Conservation (phyloP, 2,888 invertebrate genomes). For the Clivina fossor region DNA sequence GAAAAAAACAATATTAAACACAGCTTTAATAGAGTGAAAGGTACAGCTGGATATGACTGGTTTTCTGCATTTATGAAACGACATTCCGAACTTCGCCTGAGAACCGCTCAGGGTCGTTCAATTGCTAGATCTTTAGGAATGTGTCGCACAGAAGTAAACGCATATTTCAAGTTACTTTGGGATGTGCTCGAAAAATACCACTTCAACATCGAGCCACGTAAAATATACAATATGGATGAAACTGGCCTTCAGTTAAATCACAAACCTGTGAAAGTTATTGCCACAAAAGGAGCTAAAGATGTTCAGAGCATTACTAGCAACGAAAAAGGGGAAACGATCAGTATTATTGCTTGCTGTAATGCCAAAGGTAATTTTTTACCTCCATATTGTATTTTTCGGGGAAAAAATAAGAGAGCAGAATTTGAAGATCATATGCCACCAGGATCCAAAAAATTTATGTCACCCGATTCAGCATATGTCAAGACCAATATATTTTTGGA, state of each 20-base stretch:
- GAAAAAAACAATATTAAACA: no score
- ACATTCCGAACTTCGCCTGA: no score
- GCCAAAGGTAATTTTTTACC: constrained; percentile 45
- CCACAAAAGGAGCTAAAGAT: constrained; percentile 41
- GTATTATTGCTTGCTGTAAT: constrained; percentile 47
- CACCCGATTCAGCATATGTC: constrained; percentile 41
- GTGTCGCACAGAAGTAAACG: background rate
- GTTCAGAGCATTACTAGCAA: constrained; percentile 40
- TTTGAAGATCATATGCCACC: constrained; percentile 41
- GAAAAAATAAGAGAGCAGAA: constrained; percentile 42
- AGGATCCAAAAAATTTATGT: constrained; percentile 40
- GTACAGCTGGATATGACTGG: no score
- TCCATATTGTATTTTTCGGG: constrained; percentile 43
- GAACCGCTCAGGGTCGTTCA: no score
- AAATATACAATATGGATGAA: constrained; percentile 40
- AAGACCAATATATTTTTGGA: constrained; percentile 39
- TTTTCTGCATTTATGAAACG: no score
- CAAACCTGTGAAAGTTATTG: constrained; percentile 37
- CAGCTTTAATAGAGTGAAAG: no score
- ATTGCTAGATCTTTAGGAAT: no score
- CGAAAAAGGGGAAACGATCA: constrained; percentile 45
- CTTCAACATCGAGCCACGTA: constrained; percentile 34
- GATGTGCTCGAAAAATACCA: constrained; percentile 13
- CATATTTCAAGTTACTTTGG: background rate
- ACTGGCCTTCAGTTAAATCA: constrained; percentile 25